These are phyloP conservation scores for Mionectes olivaceus DNA, from an alignment of 2,797 vertebrate genomes.

Conservation along the genomic window DNA sequence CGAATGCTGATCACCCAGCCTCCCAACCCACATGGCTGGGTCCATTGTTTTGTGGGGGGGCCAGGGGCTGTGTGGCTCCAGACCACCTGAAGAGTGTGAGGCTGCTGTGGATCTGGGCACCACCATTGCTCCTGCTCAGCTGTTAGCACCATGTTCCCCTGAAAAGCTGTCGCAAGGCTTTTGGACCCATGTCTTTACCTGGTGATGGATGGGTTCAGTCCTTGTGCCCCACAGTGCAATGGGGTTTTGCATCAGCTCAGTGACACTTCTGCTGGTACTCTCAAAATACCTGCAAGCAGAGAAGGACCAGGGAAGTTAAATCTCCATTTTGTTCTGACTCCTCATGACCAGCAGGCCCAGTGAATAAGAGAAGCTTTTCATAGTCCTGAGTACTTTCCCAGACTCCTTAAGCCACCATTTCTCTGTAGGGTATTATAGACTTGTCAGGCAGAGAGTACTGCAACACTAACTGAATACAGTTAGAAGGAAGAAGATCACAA, in stretches of 20 bases:
- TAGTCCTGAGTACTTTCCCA: neutral
- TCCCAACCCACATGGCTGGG: neutral
- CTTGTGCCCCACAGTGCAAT: too few relatives aligned
- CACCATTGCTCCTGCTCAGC: neutral
- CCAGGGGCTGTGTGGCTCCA: neutral
- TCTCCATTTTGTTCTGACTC: neutral
- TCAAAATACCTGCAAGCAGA: neutral
- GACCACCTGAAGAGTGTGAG: neutral
- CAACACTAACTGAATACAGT: neutral
- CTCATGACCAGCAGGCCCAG: neutral
- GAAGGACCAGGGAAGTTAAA: neutral
- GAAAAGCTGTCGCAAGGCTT: neutral
- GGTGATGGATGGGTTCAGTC: neutral
- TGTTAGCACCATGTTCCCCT: neutral
- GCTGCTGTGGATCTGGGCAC: neutral
- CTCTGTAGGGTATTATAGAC: neutral
- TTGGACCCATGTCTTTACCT: neutral
- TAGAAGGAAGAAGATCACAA: neutral
- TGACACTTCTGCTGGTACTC: neutral
- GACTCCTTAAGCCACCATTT: neutral
- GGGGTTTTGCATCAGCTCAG: neutral
- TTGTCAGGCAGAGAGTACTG: neutral
- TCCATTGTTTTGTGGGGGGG: rapidly evolving
- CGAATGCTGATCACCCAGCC: rapidly evolving
- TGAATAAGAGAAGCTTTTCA: neutral